Conservation (phyloP, 2,797 vertebrate species). For the Apodemus agrarius region DNA sequence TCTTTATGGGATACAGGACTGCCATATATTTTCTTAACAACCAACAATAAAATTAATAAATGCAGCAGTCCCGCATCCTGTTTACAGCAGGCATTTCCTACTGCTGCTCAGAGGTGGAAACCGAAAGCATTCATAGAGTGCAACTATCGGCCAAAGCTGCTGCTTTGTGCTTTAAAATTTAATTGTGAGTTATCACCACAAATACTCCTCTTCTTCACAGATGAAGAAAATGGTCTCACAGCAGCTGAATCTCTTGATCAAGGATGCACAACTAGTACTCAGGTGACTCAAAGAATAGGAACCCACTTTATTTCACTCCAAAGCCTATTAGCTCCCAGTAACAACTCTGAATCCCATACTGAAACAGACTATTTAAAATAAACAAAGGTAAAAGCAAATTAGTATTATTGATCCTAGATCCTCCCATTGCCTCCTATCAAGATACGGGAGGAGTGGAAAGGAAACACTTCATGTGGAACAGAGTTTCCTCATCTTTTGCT, state of each 20-base stretch:
- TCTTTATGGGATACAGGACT: conserved; percentile 77
- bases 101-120: conserved; percentile 29
- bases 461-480: neutral
- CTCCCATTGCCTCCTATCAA: neutral
- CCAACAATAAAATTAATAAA: conserved; percentile 79
- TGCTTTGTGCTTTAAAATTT: neutral
- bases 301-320: neutral
- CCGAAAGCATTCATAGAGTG: fast-evolving
- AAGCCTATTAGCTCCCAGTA: neutral
- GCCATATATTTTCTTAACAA: conserved; percentile 76
- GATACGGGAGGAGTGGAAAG: fast-evolving
- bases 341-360: neutral
- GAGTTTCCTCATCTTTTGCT: neutral
- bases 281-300: neutral
- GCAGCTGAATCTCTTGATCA: conserved; percentile 48
- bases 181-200: neutral
- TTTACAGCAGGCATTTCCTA: conserved; percentile 53
- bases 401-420: neutral
- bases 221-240: neutral
- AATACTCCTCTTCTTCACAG: neutral
- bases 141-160: too few relatives aligned
- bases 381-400: neutral
- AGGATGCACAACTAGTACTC: neutral
- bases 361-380: neutral
- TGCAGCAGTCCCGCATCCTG: conserved; percentile 60